A percentile compares a stretch with the other conserved stretches of the same genome.
Evolutionary conservation across 2,888 invertebrate genomes (phyloP).

Genomic region (Platycnemis pennipes): DNA sequence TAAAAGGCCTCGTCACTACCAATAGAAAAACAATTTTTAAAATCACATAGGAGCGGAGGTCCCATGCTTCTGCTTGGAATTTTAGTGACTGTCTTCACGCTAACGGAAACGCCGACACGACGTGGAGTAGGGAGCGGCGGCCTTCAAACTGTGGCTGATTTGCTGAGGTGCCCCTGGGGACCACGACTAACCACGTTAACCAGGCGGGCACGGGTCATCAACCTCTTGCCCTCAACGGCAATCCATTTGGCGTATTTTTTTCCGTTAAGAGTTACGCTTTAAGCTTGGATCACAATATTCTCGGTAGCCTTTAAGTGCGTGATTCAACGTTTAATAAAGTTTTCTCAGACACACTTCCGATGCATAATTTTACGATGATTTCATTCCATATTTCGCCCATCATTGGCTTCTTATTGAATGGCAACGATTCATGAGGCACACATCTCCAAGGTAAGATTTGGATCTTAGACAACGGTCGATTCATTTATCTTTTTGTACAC

Average conservation of each 20-base stretch:
- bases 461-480: too few species aligned
- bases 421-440: too few species aligned
- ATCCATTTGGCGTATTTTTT: neutral
- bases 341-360: too few species aligned
- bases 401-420: too few species aligned
- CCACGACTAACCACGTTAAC: neutral
- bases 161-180: neutral
- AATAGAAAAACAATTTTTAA: neutral
- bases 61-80: neutral
- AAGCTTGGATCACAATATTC: neutral
- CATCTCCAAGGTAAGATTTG: too few species aligned
- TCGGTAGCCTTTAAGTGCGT: neutral
- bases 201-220: neutral
- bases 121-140: neutral
- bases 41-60: neutral
- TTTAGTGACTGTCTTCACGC: neutral
- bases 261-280: neutral
- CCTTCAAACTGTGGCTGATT: conserved; percentile 1
- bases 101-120: neutral
- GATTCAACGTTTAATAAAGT: neutral
- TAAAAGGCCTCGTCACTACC: neutral
- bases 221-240: neutral
- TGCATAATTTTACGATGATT: too few species aligned
- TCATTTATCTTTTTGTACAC: too few species aligned
- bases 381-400: too few species aligned